Evolutionary conservation across 2,888 invertebrate species (phyloP).

Genomic region (Tachina fera): DNA sequence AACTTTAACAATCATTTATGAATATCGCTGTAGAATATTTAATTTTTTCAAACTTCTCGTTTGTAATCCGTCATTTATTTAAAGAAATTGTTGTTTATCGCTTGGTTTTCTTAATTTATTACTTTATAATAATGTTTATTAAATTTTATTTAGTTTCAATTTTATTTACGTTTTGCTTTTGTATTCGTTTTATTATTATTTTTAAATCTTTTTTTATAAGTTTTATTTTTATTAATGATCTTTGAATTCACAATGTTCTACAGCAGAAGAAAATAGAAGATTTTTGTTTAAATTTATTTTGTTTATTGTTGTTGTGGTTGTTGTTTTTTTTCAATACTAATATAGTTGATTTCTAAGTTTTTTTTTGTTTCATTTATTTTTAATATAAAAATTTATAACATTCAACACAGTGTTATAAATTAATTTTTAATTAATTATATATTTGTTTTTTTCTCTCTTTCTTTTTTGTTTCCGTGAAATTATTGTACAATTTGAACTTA

Average conservation of each 20-base stretch:
- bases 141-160: slow-evolving; percentile 63
- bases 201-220: neutral
- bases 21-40: neutral
- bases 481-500: slow-evolving; percentile 80
- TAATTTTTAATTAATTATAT: slow-evolving; percentile 47
- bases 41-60: slow-evolving; percentile 66
- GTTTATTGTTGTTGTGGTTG: slow-evolving; percentile 33
- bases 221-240: slow-evolving; percentile 4
- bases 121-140: slow-evolving; percentile 61
- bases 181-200: slow-evolving; percentile 19
- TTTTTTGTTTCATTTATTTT: slow-evolving; percentile 39
- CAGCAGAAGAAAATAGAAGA: slow-evolving; percentile 60
- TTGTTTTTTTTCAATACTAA: slow-evolving; percentile 66
- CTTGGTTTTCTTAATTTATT: slow-evolving; percentile 56
- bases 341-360: slow-evolving; percentile 71
- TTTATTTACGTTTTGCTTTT: slow-evolving; percentile 50
- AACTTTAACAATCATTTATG: no score
- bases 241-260: slow-evolving; percentile 57
- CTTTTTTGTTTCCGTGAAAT: slow-evolving; percentile 72
- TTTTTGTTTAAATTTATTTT: slow-evolving; percentile 42
- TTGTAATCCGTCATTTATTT: slow-evolving; percentile 73
- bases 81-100: slow-evolving; percentile 72
- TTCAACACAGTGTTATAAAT: slow-evolving; percentile 65
- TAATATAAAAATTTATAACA: slow-evolving; percentile 71
- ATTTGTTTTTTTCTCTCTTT: slow-evolving; percentile 21